Evolutionary conservation across 1,140 invertebrate genomes (phyloP), one percentile per base, ranked within the genome.

Genomic region (Trinorchestia longiramus): DNA sequence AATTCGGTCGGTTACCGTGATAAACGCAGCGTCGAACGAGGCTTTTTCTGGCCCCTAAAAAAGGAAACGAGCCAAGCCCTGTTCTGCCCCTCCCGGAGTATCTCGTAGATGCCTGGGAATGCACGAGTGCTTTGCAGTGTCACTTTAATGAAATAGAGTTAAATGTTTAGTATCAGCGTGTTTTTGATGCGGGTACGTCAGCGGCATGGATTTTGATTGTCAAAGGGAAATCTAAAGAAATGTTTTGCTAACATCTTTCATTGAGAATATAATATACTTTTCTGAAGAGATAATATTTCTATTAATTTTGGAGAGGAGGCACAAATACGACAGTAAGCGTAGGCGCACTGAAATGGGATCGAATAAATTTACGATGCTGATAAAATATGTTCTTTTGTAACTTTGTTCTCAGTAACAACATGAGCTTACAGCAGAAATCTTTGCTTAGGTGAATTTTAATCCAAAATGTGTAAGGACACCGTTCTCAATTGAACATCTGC

Each of bases 1-100:
- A 90, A 90, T 43, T 90, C 88, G 88, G 88, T 41, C 43, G 88
- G 88, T 43, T 90, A 43, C 43, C 43, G 41, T 90, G 88, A 90
- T 90, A 90, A 90, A 90, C 88, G 88, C 41, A 11, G 88, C 88
- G n/a, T 42, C 88, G 88, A 90, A 90, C 88, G 88, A 41, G 43
- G 88, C 88, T 90, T 90, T 90, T 90, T 90, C 88, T 43, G 41
- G 88, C 41, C 88, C 88, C 88, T 42, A 90, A 90, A 90, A 90
- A 90, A 15, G 43, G 88, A 77, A 77, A 77, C 62, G 62, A 77
- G 62, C 62, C 15, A 77, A 36, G 62, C 62, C 62, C 28, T 77
- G 62, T 77, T 77, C 36, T 77, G 62, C 62, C 62, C 1, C 62
- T 1, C 62, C 36, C 62, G 15, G 15, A 15, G 28, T 23, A 28